phyloP scores from a whole-genome alignment of 1,140 invertebrate species.

The Drosophila burlai region DNA sequence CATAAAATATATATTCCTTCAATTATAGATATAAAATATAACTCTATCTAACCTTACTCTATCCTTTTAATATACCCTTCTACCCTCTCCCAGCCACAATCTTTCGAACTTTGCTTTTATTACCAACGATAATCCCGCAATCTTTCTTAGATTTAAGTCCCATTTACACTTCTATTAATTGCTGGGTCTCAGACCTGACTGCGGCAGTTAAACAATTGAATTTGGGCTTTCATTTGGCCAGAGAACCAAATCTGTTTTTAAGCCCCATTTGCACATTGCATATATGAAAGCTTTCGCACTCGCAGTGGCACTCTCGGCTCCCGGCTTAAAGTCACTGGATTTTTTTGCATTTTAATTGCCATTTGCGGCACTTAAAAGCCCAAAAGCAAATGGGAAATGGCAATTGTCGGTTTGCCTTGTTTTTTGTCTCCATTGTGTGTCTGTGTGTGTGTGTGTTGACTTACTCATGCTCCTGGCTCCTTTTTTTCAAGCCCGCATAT shows the following conservation, averaged over 20 bases:
- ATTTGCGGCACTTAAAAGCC: constrained; percentile 57
- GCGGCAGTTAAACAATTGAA: constrained; percentile 28
- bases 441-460: not conserved
- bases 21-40: not conserved
- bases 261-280: constrained; percentile 41
- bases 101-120: not conserved
- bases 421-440: not conserved
- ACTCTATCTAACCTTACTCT: no score
- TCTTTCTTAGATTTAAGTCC: constrained; percentile 20
- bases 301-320: constrained; percentile 6
- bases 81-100: not conserved
- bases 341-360: constrained; percentile 55
- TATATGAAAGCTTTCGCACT: constrained; percentile 33
- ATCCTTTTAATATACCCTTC: not conserved
- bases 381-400: constrained; percentile 56
- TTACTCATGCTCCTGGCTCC: constrained; percentile 9
- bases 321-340: constrained; percentile 31
- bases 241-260: constrained; percentile 34
- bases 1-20: not conserved
- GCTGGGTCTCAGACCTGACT: not conserved
- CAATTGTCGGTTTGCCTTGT: constrained; percentile 36
- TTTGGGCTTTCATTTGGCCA: constrained; percentile 34
- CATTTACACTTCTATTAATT: constrained; percentile 40
- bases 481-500: constrained; percentile 17
- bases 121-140: not conserved